Conservation (phyloP, 2,113 vertebrate species). For the Stegastes partitus region DNA sequence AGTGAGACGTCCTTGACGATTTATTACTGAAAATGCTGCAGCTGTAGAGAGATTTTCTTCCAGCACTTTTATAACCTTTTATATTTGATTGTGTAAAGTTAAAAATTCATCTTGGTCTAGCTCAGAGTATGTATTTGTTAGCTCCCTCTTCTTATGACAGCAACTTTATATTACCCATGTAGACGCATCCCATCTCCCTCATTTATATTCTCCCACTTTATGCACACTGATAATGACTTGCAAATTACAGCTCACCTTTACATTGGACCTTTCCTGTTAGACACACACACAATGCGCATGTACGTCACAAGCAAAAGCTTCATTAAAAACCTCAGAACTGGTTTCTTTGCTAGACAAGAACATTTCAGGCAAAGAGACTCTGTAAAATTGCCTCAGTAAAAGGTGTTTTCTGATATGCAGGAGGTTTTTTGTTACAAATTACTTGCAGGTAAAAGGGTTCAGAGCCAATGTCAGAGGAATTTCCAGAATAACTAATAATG, state of each 20-base stretch:
- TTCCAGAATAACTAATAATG: neutral
- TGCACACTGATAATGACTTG: constrained; percentile 20
- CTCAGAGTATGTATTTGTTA: constrained; percentile 10
- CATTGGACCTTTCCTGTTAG: constrained; percentile 1
- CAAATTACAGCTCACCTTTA: constrained; percentile 39
- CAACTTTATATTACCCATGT: neutral
- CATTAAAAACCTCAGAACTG: neutral
- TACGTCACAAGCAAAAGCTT: neutral
- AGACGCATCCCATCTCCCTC: neutral
- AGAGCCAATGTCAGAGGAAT: constrained; percentile 17
- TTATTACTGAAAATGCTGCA: too few relatives aligned
- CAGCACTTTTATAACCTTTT: neutral
- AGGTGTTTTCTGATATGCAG: neutral
- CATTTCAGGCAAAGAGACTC: neutral
- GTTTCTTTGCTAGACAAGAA: constrained; percentile 1
- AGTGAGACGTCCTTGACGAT: too few relatives aligned
- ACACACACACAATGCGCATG: neutral
- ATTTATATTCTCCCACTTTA: constrained; percentile 7
- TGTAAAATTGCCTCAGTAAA: neutral
- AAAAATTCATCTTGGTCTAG: neutral
- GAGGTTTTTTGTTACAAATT: neutral
- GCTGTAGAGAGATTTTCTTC: neutral
- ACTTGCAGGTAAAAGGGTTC: constrained; percentile 27
- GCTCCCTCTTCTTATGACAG: neutral
- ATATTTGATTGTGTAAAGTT: neutral